Percentiles rank a stretch among this genome's conserved stretches.
Evolutionary conservation across 2,888 invertebrate species (phyloP).

Genomic region (Plusia festucae): DNA sequence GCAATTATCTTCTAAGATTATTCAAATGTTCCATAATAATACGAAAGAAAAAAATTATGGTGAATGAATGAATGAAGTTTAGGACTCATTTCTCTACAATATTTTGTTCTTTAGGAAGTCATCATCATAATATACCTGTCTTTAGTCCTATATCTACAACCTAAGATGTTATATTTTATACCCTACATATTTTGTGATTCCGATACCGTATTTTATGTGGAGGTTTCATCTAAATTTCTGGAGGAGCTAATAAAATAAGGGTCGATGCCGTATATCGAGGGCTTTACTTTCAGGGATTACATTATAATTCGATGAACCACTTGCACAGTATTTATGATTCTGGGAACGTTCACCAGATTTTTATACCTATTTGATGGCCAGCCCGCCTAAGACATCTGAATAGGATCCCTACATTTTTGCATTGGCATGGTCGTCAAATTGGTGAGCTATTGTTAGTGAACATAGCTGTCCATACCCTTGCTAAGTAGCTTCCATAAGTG

Average conservation of each 20-base stretch:
- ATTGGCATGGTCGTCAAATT: background rate
- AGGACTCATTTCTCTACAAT: too few relatives aligned
- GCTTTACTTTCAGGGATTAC: conserved; percentile 8
- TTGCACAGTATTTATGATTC: conserved; percentile 8
- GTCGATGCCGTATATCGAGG: background rate
- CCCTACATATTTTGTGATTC: background rate
- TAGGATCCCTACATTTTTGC: background rate
- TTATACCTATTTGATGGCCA: background rate
- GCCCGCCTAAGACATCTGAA: too few relatives aligned
- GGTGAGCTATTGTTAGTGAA: too few relatives aligned
- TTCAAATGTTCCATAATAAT: background rate
- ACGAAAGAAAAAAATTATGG: too few relatives aligned
- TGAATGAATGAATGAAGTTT: too few relatives aligned
- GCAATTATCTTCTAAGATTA: too few relatives aligned
- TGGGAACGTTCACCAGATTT: background rate
- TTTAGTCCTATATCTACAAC: background rate
- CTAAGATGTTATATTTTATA: background rate
- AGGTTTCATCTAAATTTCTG: conserved; percentile 10
- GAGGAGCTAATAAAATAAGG: conserved; percentile 8
- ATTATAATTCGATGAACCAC: conserved; percentile 12
- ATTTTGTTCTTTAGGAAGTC: too few relatives aligned
- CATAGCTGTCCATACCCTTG: too few relatives aligned
- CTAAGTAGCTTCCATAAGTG: too few relatives aligned
- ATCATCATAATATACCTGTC: too few relatives aligned
- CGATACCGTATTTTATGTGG: background rate